Conservation (phyloP, 2,797 vertebrate species). For the Gouania willdenowi region DNA sequence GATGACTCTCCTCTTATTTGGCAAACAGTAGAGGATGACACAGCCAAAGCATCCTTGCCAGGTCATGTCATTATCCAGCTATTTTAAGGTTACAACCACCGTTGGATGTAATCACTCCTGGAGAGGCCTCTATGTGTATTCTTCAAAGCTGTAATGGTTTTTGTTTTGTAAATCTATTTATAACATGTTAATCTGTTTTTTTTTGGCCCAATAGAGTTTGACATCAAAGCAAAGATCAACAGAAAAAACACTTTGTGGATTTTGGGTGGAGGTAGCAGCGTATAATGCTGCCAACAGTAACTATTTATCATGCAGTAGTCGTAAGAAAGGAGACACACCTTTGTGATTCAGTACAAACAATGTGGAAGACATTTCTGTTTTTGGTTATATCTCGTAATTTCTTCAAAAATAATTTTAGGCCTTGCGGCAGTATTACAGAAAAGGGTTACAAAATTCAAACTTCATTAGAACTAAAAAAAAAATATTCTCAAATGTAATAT, state of each 20-base stretch:
- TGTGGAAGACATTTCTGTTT: neutral
- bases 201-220: neutral
- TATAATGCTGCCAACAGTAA: neutral
- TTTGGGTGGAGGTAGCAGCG: neutral
- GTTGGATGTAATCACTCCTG: conserved; percentile 16
- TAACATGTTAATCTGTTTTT: conserved; percentile 17
- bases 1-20: conserved; percentile 45
- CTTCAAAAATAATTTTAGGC: too few relatives aligned
- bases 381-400: too few relatives aligned
- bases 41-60: conserved; percentile 16
- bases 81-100: conserved; percentile 39
- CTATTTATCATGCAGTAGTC: neutral
- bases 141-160: neutral
- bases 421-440: too few relatives aligned
- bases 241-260: conserved; percentile 3
- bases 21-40: conserved; percentile 40
- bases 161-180: conserved; percentile 11
- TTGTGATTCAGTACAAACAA: neutral
- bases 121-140: neutral
- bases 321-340: neutral
- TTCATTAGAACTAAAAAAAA: too few relatives aligned
- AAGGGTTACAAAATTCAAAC: too few relatives aligned
- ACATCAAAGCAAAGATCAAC: neutral
- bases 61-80: conserved; percentile 18
- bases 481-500: too few relatives aligned